Conservation (phyloP, 1,140 invertebrate species). For the Helicorthomorpha holstii region DNA sequence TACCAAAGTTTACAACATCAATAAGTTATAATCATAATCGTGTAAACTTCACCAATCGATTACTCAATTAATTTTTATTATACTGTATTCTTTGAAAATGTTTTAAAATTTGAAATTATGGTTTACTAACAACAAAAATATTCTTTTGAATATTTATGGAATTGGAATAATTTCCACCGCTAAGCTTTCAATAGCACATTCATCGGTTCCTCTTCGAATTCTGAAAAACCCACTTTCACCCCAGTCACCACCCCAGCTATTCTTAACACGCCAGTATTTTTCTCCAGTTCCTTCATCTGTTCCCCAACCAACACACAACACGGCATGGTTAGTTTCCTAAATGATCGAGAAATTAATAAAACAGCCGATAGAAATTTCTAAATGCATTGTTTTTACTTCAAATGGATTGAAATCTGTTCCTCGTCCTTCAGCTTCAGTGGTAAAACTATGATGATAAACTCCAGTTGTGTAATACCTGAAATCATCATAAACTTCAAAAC, state of each 20-base stretch:
- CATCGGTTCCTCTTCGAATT: constrained; percentile 33
- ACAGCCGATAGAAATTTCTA: not conserved
- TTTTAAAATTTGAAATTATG: no score
- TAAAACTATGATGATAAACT: constrained; percentile 22
- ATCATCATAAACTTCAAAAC: constrained; percentile 31
- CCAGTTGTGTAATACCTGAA: constrained; percentile 30
- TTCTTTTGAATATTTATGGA: constrained; percentile 10
- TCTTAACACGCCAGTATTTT: constrained; percentile 30
- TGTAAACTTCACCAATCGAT: no score
- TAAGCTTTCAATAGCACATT: constrained; percentile 27
- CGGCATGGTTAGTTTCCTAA: constrained; percentile 30
- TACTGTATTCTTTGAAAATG: no score
- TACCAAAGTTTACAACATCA: no score
- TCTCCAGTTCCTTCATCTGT: constrained; percentile 19
- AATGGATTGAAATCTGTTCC: constrained; percentile 27
- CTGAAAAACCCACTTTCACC: constrained; percentile 34
- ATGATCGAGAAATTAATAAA: not conserved
- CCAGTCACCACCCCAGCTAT: constrained; percentile 37
- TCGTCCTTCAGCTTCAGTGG: constrained; percentile 16
- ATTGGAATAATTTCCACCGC: constrained; percentile 20
- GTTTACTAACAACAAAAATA: not conserved
- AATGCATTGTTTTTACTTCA: constrained; percentile 13
- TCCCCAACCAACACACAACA: constrained; percentile 35
- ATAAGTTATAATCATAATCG: no score
- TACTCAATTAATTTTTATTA: no score